Percentiles rank a stretch among this genome's conserved stretches.
Evolutionary conservation across 2,797 vertebrate species (phyloP).

Genomic region (Furcifer pardalis): DNA sequence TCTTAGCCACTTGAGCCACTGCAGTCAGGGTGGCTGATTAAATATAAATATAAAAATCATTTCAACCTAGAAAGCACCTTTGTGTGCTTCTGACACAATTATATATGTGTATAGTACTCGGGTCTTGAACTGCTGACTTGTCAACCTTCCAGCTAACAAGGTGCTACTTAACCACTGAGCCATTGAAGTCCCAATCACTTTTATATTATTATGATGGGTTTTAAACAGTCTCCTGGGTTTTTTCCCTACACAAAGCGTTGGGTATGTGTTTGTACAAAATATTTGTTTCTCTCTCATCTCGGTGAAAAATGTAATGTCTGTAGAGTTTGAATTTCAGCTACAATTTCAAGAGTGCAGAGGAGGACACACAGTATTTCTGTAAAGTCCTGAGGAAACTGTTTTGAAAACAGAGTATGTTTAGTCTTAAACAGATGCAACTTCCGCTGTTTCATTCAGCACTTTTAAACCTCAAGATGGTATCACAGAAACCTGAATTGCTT

Average conservation of each 20-base stretch:
- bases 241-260: not conserved
- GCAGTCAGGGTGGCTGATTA: no score
- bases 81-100: no score
- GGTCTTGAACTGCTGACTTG: no score
- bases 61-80: no score
- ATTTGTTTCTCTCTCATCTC: not conserved
- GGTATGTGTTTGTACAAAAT: not conserved
- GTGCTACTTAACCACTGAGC: no score
- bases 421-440: not conserved
- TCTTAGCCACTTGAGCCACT: no score
- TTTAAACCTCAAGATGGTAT: slow-evolving; percentile 13
- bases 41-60: no score
- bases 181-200: no score
- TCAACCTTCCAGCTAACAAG: no score
- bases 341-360: not conserved
- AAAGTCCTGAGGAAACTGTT: not conserved
- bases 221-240: not conserved
- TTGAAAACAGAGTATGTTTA: slow-evolving; percentile 16
- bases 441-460: not conserved
- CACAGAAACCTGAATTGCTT: slow-evolving; percentile 18
- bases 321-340: not conserved
- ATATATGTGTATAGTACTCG: no score
- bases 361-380: not conserved
- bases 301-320: not conserved
- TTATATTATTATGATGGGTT: no score